phyloP scores from a whole-genome alignment of 2,113 vertebrate genomes.

The Ceuthmochares aereus region DNA sequence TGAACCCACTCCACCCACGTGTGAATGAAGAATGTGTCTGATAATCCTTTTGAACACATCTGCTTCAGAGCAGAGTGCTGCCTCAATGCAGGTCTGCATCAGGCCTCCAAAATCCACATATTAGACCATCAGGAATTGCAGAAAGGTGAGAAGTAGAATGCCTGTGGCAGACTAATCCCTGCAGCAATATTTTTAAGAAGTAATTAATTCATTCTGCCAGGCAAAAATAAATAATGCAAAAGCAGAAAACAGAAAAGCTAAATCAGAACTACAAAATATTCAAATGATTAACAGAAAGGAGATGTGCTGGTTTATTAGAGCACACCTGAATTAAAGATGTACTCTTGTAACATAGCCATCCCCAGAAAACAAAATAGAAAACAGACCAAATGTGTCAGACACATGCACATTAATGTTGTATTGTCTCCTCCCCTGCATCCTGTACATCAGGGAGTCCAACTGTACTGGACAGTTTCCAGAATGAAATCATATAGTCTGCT shows the following conservation, averaged over 20 bases:
- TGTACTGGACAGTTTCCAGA: conserved; percentile 19
- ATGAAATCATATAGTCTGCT: conserved; percentile 47
- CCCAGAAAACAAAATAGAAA: not conserved
- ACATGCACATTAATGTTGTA: not conserved
- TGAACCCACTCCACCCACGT: not conserved
- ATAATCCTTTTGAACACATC: conserved; percentile 24
- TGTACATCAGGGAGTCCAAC: not conserved
- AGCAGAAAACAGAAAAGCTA: not conserved
- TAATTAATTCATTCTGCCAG: not conserved
- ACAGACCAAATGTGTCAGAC: not conserved
- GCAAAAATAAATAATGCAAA: not conserved
- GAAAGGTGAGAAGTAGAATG: not conserved
- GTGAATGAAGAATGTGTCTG: not conserved
- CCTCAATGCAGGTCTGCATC: not conserved
- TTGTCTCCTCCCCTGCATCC: not conserved
- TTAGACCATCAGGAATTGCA: not conserved
- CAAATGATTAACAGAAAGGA: not conserved
- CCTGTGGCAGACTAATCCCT: not conserved
- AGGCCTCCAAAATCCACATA: not conserved
- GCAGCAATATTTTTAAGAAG: not conserved
- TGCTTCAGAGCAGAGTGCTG: not conserved
- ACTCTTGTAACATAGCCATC: not conserved
- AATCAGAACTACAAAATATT: not conserved
- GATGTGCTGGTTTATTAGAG: not conserved
- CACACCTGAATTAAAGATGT: not conserved